Percentiles rank a stretch among this genome's conserved stretches.
phyloP scores from a whole-genome alignment of 2,113 vertebrate genomes.

The Suncus etruscus region DNA sequence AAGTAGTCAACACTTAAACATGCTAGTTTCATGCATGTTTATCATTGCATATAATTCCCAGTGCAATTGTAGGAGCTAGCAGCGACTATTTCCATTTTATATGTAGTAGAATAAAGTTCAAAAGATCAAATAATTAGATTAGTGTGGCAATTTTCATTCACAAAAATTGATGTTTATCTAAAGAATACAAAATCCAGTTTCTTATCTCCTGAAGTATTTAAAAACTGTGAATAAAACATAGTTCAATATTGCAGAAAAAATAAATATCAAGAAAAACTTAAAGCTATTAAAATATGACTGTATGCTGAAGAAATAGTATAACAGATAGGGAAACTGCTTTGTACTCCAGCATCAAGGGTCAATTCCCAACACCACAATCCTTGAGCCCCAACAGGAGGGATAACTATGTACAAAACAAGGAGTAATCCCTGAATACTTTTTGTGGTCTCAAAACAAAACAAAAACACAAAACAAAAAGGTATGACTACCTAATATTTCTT shows the following conservation, averaged over 20 bases:
- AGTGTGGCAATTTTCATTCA: not conserved
- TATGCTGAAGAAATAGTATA: too few relatives aligned
- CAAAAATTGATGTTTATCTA: too few relatives aligned
- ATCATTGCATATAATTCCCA: not conserved
- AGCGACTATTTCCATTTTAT: constrained; percentile 15
- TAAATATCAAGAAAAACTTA: too few relatives aligned
- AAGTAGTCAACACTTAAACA: not conserved
- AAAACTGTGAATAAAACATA: constrained; percentile 49
- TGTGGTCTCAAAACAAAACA: too few relatives aligned
- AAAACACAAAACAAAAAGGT: not conserved
- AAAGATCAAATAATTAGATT: constrained; percentile 47
- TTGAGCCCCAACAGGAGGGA: too few relatives aligned
- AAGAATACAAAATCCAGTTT: not conserved
- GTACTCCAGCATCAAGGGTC: too few relatives aligned
- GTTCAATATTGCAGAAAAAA: not conserved
- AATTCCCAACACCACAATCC: too few relatives aligned
- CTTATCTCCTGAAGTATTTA: not conserved
- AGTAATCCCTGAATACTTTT: too few relatives aligned
- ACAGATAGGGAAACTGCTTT: too few relatives aligned
- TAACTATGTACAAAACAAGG: too few relatives aligned
- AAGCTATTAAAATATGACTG: too few relatives aligned
- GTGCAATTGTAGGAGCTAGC: not conserved
- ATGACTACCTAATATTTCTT: constrained; percentile 36
- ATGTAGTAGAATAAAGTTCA: constrained; percentile 33
- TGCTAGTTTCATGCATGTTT: not conserved